Conservation (phyloP, 2,113 vertebrate genomes). For the Odontophorus gujanensis region DNA sequence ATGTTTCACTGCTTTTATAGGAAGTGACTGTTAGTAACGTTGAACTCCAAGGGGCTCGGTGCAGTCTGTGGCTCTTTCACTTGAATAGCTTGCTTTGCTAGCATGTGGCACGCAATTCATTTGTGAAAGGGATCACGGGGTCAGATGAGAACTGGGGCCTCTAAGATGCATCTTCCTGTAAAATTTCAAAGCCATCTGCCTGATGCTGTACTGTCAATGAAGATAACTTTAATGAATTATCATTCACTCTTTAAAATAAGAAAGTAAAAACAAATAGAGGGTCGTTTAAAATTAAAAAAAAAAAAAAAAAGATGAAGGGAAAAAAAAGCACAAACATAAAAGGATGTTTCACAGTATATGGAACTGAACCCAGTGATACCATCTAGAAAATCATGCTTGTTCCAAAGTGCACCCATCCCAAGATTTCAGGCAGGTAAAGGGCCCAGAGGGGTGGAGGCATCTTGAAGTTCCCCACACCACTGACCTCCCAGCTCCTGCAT, state of each 20-base stretch:
- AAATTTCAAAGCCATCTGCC: constrained; percentile 44
- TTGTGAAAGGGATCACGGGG: not conserved
- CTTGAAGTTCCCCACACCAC: not conserved
- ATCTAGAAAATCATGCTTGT: not conserved
- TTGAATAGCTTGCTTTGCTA: constrained; percentile 40
- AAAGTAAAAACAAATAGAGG: not conserved
- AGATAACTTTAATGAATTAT: constrained; percentile 19
- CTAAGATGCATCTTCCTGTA: constrained; percentile 3
- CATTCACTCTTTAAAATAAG: not conserved
- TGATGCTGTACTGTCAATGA: not conserved
- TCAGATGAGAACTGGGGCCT: constrained; percentile 10
- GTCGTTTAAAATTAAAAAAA: not conserved
- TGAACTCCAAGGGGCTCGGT: constrained; percentile 4
- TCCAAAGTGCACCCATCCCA: not conserved
- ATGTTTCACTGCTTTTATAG: not conserved
- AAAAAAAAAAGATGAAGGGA: not conserved
- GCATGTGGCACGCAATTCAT: not conserved
- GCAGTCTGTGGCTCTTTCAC: not conserved
- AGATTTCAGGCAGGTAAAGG: not conserved
- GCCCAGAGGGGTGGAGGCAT: not conserved
- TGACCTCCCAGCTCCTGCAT: not conserved
- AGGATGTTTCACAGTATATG: not conserved
- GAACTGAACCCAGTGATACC: not conserved
- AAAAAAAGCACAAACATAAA: not conserved
- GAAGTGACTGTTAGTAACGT: not conserved